phyloP scores from a whole-genome alignment of 2,888 invertebrate genomes.

The Reticulitermes lucifugus region DNA sequence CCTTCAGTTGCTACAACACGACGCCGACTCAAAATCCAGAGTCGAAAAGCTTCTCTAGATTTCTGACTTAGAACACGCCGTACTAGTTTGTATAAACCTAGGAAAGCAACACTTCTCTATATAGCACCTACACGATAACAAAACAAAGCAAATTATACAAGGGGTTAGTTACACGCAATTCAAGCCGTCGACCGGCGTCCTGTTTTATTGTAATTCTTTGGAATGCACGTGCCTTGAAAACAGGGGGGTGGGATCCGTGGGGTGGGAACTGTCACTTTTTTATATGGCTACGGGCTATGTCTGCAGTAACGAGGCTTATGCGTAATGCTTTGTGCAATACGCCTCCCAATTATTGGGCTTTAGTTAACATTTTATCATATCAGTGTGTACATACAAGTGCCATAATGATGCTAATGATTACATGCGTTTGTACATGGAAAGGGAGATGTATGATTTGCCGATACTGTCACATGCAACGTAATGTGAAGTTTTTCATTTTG shows the following conservation, averaged over 20 bases:
- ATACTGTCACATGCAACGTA: no score
- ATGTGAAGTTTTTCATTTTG: no score
- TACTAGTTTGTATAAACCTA: not conserved
- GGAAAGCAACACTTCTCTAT: not conserved
- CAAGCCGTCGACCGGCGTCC: not conserved
- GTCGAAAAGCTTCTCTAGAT: no score
- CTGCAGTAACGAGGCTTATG: conserved; percentile 1
- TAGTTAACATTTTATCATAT: conserved; percentile 29
- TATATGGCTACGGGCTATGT: not conserved
- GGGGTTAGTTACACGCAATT: conserved; percentile 5
- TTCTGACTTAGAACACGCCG: no score
- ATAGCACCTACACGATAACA: not conserved
- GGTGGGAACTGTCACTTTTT: conserved; percentile 19
- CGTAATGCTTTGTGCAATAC: not conserved
- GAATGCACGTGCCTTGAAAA: conserved; percentile 24
- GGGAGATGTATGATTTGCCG: no score
- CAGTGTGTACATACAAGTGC: not conserved
- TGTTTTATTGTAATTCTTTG: conserved; percentile 12
- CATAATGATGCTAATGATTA: conserved; percentile 34
- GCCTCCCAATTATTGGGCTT: conserved; percentile 32
- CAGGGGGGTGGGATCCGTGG: not conserved
- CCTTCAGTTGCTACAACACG: no score
- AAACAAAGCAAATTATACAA: not conserved
- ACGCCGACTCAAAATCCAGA: no score
- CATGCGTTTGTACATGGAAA: not conserved